Base-by-base conservation (phyloP, 2,797 vertebrate species). In the Aldrovandia affinis region DNA sequence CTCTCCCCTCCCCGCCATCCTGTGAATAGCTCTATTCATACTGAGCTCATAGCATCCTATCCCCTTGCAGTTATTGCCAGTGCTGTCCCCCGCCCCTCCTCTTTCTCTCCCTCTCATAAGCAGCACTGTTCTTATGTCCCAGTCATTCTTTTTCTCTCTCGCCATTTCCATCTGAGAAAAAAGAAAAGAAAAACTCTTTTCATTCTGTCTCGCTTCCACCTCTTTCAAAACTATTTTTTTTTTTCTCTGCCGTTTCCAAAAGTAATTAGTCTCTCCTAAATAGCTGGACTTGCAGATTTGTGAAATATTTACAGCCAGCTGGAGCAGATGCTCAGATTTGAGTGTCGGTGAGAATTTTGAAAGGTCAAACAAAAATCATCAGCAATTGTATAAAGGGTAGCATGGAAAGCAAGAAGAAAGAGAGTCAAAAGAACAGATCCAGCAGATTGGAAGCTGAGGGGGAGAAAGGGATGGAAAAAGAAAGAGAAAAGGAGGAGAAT, bases 261-360 rank as follows among this genome's bases (percentile, higher is more conserved):
- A 47, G 68, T 77, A 44, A 77, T 77, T 77, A 77, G 73, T 77
- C 73, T 77, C 73, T 47, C 42, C 22, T 44, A 47, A 47, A 44
- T 77, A 25, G 73, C 73, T 77, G 73, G 39, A 77, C 39, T 77
- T 77, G 42, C 73, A 77, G 22, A 77, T 77, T 77, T 77, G 73
- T 47, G 42, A 33, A 47, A 44, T 47, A 77, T 77, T 77, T 77
- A 47, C 68, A 6, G 36, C 68, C 68, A 70, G 30, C 68, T 36
- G 33, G 68, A 70, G 68, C 68, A 22, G 30, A 39, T 77, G 73
- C 73, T 77, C 73, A 77, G 42, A 77, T 12, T 47, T 25, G n/a
- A 15, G 18, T 57, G 55, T 77, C 73, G 47, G 25, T 2, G 73
- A 77, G 73, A 47, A 77, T 77, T 77, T 10, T 8, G 73, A 77